Conservation (phyloP, 1,140 invertebrate genomes). For the Saccostrea echinata region DNA sequence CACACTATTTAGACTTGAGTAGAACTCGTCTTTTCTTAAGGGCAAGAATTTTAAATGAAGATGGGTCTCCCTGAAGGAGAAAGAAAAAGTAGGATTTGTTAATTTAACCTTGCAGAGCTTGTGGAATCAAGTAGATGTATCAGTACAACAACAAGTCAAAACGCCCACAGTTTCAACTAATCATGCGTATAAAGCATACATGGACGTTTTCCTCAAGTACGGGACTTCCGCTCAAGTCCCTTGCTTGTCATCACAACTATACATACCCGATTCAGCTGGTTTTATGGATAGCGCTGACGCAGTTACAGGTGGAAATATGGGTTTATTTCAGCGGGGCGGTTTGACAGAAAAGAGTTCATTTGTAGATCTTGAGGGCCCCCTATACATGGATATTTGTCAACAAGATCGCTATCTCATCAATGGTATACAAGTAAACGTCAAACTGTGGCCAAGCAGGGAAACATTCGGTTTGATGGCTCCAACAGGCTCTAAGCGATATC, state of each 20-base stretch:
- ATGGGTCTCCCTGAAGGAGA: neutral
- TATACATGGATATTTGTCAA: no score
- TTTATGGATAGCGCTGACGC: slow-evolving; percentile 3
- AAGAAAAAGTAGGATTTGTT: slow-evolving; percentile 34
- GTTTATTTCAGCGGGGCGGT: neutral
- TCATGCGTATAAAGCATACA: slow-evolving; percentile 28
- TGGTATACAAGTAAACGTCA: neutral
- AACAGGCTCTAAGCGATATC: neutral
- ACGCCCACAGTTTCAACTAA: slow-evolving; percentile 39
- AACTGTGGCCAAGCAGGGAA: slow-evolving; percentile 32
- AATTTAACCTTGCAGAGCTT: slow-evolving; percentile 44
- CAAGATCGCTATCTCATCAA: slow-evolving; percentile 3
- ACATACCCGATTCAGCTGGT: neutral
- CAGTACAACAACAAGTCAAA: slow-evolving; percentile 36
- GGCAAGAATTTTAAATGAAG: slow-evolving; percentile 21
- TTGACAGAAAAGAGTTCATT: slow-evolving; percentile 3
- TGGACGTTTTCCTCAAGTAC: slow-evolving; percentile 14
- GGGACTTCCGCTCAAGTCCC: no score
- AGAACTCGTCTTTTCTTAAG: neutral
- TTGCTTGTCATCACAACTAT: neutral
- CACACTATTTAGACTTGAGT: slow-evolving; percentile 7
- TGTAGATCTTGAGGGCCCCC: slow-evolving; percentile 23
- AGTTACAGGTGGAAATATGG: neutral
- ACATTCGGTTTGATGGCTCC: slow-evolving; percentile 32
- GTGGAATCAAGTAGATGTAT: slow-evolving; percentile 31